Evolutionary conservation across 23 tunicate genomes (phyloP), one percentile per base, ranked within the genome.

Genomic region (Ascidia mentula): DNA sequence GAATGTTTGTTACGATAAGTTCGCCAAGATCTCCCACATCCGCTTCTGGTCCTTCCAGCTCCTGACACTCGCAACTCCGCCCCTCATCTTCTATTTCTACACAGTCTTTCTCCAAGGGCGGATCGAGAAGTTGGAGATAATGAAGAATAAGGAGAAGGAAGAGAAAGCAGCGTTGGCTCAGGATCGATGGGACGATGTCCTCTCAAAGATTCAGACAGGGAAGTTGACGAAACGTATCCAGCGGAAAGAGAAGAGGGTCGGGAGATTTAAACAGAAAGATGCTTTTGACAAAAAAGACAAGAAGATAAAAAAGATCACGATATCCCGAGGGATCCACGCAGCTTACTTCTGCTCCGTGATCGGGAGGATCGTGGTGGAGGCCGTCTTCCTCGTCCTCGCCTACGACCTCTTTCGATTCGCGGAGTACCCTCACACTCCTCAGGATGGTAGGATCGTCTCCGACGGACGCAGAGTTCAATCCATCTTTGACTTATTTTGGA

Each of bases 11-110:
- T 94, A 88, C 72, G 92, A 94, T 42, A 72, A 80, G 60, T 94
- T 94, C 59, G 93, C 98, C 40, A 89, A 89, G 77, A 94, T 94
- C 60, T 94, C 98, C 5, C 98, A 94, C 84, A 94, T 94, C 15
- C 79, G 98, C 9, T 94, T 87, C 46, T 94, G 98, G 98, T 74
- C 98, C 15, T 94, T 94, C 77, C 94, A 94, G 60, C 74, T 94
- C 37, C 87, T 94, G 20, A 86, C 92, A 13, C 78, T 94, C 0
- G 38, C 86, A 31, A 59, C 83, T 9, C 98, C 98, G 17, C 82
- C 87, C 28, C 78, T 94, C 31, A 40, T 84, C 0, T 94, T 94
- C 71, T 89, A 90, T 73, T 90, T 90, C 82, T 90, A 80, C 82
- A 85, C 86, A 45, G 40, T 81, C 40, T 46, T 40, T 74, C 72